Conservation (phyloP, 2,888 invertebrate species). For the Drosophila sordidula region DNA sequence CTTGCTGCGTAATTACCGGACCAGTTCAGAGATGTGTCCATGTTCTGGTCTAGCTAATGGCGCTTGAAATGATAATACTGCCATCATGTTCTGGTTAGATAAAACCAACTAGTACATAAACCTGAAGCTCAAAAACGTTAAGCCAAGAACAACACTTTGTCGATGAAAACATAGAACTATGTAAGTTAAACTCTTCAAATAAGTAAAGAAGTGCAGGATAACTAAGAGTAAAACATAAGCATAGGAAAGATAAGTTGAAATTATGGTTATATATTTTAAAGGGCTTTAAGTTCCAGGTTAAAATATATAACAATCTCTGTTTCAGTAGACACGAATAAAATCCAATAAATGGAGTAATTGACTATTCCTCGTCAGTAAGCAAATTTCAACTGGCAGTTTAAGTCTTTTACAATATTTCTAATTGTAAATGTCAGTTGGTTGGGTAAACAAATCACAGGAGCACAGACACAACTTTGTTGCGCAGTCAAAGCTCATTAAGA, state of each 20-base stretch:
- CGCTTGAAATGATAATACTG: conserved; percentile 57
- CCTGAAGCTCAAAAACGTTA: neutral
- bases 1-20: conserved; percentile 53
- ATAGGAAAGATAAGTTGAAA: no score
- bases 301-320: neutral
- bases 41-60: conserved; percentile 60
- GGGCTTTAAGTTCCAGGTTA: no score
- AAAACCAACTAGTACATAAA: conserved; percentile 11
- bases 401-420: conserved; percentile 33
- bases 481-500: conserved; percentile 59
- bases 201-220: no score
- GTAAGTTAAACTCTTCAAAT: neutral
- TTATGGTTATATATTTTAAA: no score
- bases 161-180: neutral
- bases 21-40: conserved; percentile 21
- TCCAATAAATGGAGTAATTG: conserved; percentile 5
- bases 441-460: conserved; percentile 13
- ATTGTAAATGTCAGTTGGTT: conserved; percentile 52
- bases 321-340: neutral
- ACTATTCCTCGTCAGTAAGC: neutral
- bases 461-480: conserved; percentile 44
- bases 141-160: neutral
- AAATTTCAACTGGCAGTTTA: conserved; percentile 3
- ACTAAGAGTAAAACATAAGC: no score
- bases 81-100: conserved; percentile 12